phyloP scores from a whole-genome alignment of 2,888 invertebrate genomes.

The Papilio protenor region DNA sequence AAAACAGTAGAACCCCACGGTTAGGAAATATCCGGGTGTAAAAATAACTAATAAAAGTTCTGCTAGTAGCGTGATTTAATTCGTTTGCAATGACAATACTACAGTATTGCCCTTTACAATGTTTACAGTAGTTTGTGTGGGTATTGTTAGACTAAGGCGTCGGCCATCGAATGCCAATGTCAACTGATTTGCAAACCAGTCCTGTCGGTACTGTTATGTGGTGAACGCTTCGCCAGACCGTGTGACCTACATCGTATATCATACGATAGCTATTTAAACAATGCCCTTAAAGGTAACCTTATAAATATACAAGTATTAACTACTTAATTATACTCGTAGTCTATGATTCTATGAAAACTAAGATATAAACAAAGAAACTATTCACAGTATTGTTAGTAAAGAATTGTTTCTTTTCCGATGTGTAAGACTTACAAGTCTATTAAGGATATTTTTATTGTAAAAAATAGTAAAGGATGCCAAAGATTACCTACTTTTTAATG shows the following conservation, averaged over 20 bases:
- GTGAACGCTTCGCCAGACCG: constrained; percentile 54
- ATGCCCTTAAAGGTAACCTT: constrained; percentile 35
- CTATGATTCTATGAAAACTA: too few species aligned
- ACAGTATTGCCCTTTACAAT: constrained; percentile 4
- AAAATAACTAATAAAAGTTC: too few species aligned
- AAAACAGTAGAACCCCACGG: too few species aligned
- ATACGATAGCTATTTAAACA: constrained; percentile 41
- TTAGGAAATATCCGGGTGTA: too few species aligned
- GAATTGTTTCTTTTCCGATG: not conserved
- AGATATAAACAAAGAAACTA: not conserved
- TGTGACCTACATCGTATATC: constrained; percentile 66
- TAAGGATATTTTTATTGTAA: not conserved
- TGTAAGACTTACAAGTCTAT: not conserved
- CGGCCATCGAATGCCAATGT: constrained; percentile 73
- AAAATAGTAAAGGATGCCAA: not conserved
- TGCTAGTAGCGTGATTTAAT: too few species aligned
- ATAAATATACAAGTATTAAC: not conserved
- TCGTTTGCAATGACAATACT: not conserved
- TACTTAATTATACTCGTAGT: too few species aligned
- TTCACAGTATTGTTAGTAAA: not conserved
- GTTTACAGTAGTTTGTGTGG: constrained; percentile 40
- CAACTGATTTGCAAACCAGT: constrained; percentile 78
- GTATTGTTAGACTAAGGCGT: constrained; percentile 42
- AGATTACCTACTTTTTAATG: not conserved
- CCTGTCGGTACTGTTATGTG: constrained; percentile 64